phyloP scores from a whole-genome alignment of 2,113 vertebrate species.

The Electrona antarctica region DNA sequence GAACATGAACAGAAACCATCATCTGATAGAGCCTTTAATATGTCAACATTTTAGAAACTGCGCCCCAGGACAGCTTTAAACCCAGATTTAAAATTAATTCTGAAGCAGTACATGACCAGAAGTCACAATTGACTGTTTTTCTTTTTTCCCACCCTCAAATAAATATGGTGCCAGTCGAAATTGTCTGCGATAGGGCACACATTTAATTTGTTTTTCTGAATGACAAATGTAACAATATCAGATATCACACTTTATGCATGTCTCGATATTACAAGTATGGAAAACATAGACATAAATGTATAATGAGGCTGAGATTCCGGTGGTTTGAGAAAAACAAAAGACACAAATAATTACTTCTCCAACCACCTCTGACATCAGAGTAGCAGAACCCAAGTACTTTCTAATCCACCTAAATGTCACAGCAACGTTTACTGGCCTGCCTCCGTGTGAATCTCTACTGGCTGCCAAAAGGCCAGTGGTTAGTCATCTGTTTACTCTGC shows the following conservation, averaged over 20 bases:
- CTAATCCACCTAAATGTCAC: constrained; percentile 78
- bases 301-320: constrained; percentile 17
- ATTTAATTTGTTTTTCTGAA: constrained; percentile 45
- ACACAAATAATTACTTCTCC: constrained; percentile 65
- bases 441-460: constrained; percentile 64
- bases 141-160: background rate
- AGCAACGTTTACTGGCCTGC: constrained; percentile 53
- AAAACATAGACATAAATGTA: background rate
- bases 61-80: constrained; percentile 45
- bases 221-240: constrained; percentile 15
- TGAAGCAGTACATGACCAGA: constrained; percentile 53
- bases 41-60: constrained; percentile 57
- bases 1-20: constrained; percentile 35
- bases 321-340: constrained; percentile 46
- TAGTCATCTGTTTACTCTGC: constrained; percentile 79
- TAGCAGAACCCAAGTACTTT: constrained; percentile 71
- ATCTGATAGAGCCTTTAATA: constrained; percentile 68
- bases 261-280: background rate
- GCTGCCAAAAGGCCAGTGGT: constrained; percentile 77
- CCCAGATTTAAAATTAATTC: constrained; percentile 53
- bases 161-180: constrained; percentile 22
- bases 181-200: constrained; percentile 14
- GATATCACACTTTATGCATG: constrained; percentile 8
- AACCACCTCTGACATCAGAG: constrained; percentile 67
- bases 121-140: constrained; percentile 42